A percentile compares a stretch with the other conserved stretches of the same genome.
These are phyloP conservation scores for Ectropis grisescens DNA, from an alignment of 1,140 invertebrate species.

Conservation along the genomic window DNA sequence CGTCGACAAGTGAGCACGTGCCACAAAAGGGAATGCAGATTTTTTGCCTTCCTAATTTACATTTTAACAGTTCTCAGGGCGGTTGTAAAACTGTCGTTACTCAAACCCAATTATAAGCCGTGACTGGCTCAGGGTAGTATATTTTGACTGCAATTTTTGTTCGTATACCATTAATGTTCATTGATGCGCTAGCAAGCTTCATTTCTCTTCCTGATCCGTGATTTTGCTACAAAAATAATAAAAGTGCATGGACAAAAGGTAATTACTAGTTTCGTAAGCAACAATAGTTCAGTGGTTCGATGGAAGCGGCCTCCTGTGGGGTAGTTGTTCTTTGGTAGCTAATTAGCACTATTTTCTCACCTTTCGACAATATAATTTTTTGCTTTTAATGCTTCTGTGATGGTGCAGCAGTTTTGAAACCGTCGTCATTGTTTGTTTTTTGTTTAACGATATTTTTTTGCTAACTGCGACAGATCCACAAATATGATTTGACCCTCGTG, in stretches of 20 bases:
- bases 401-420: slow-evolving; percentile 16
- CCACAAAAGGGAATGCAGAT: slow-evolving; percentile 22
- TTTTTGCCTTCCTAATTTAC: slow-evolving; percentile 32
- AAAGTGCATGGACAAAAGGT: slow-evolving; percentile 50
- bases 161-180: slow-evolving; percentile 45
- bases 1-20: slow-evolving; percentile 21
- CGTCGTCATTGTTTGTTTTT: too few relatives aligned
- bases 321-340: slow-evolving; percentile 33
- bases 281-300: slow-evolving; percentile 33
- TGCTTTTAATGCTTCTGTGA: slow-evolving; percentile 19
- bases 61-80: slow-evolving; percentile 7
- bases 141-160: slow-evolving; percentile 21
- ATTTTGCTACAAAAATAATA: slow-evolving; percentile 45
- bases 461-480: too few relatives aligned
- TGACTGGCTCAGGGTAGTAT: slow-evolving; percentile 43
- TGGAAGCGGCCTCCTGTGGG: slow-evolving; percentile 33
- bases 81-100: slow-evolving; percentile 2
- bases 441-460: too few relatives aligned
- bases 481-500: not conserved
- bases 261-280: slow-evolving; percentile 50
- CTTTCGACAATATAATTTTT: slow-evolving; percentile 45
- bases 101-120: slow-evolving; percentile 36
- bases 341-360: slow-evolving; percentile 67
- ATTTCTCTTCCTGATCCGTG: slow-evolving; percentile 33
- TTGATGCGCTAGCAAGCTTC: slow-evolving; percentile 41